A percentile compares a stretch with the other conserved stretches of the same genome.
These are phyloP conservation scores for Phenganax marumi DNA, from an alignment of 92 coral and sea anemone species.

Conservation along the genomic window DNA sequence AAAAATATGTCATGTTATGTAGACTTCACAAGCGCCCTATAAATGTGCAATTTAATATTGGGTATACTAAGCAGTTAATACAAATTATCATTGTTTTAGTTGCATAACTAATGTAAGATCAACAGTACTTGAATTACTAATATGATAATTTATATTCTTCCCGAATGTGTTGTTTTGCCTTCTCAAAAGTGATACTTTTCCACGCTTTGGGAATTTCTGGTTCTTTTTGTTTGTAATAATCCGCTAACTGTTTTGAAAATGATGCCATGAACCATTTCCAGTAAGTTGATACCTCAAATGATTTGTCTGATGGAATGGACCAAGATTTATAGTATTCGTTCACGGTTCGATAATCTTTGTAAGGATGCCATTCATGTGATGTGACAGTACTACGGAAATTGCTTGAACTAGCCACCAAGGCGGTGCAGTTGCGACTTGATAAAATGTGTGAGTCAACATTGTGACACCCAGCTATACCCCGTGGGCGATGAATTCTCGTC, in stretches of 20 bases:
- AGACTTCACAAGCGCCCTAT: too few species aligned
- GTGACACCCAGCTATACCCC: not conserved
- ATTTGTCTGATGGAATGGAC: conserved; percentile 12
- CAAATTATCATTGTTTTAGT: too few species aligned
- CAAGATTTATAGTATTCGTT: conserved; percentile 35
- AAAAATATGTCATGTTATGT: too few species aligned
- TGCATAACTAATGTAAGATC: too few species aligned
- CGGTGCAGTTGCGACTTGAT: not conserved
- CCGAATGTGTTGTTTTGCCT: conserved; percentile 18
- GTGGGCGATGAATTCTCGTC: conserved; percentile 24
- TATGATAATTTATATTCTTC: not conserved
- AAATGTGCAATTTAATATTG: too few species aligned
- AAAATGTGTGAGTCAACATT: not conserved
- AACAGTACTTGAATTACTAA: too few species aligned
- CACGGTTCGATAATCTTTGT: conserved; percentile 28
- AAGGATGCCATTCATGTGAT: not conserved
- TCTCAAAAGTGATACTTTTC: not conserved
- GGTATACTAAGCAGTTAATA: too few species aligned
- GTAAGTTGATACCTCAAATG: conserved; percentile 9
- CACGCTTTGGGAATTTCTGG: not conserved
- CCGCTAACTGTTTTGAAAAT: conserved; percentile 8
- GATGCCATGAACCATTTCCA: conserved; percentile 39
- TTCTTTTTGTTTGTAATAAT: not conserved
- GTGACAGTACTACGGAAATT: not conserved
- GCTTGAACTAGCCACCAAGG: not conserved